phyloP scores from a whole-genome alignment of 2,888 invertebrate species.

The Drosophila anceps region DNA sequence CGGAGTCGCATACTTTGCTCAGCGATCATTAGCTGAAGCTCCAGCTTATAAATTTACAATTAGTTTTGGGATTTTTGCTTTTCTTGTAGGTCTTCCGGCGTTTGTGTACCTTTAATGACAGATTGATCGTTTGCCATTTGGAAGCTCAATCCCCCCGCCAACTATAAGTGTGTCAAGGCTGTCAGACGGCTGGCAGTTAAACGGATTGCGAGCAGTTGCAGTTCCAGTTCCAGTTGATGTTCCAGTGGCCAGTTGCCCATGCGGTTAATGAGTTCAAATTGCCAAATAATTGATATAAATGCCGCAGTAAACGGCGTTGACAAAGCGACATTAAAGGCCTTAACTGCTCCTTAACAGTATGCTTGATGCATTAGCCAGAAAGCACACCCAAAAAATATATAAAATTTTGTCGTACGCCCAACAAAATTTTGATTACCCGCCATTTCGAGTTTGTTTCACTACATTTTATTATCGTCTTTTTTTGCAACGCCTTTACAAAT shows the following conservation, averaged over 20 bases:
- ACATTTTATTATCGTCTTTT: slow-evolving; percentile 20
- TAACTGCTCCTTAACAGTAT: slow-evolving; percentile 36
- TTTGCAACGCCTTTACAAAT: slow-evolving; percentile 49
- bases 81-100: slow-evolving; percentile 27
- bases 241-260: slow-evolving; percentile 21
- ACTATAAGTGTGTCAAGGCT: slow-evolving; percentile 65
- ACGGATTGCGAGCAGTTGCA: slow-evolving; percentile 42
- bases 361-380: slow-evolving; percentile 39
- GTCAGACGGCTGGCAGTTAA: slow-evolving; percentile 34
- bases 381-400: slow-evolving; percentile 8
- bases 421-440: slow-evolving; percentile 41
- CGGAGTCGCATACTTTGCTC: slow-evolving; percentile 22
- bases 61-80: neutral
- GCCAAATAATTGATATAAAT: slow-evolving; percentile 74
- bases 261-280: slow-evolving; percentile 58
- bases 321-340: slow-evolving; percentile 43
- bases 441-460: slow-evolving; percentile 31
- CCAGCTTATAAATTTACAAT: slow-evolving; percentile 17
- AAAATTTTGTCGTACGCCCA: slow-evolving; percentile 34
- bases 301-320: slow-evolving; percentile 32
- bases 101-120: slow-evolving; percentile 25
- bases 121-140: slow-evolving; percentile 56
- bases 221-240: slow-evolving; percentile 30
- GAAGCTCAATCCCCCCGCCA: neutral
- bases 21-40: slow-evolving; percentile 35